phyloP scores from a whole-genome alignment of 1,140 invertebrate genomes.

The Drosophila kepulauana region DNA sequence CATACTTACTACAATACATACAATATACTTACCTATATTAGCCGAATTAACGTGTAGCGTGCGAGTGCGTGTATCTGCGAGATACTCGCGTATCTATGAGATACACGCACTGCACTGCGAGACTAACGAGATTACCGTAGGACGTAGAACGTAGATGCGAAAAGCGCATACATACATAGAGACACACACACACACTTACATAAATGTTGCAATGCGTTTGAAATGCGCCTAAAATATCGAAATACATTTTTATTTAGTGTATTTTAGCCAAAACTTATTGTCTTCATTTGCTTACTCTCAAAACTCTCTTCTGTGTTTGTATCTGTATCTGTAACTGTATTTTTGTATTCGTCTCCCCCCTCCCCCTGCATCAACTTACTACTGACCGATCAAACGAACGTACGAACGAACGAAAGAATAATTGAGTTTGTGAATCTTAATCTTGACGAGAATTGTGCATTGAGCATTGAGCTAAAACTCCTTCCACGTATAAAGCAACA shows the following conservation, averaged over 20 bases:
- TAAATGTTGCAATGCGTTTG: constrained; percentile 31
- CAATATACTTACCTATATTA: constrained; percentile 51
- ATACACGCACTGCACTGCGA: constrained; percentile 15
- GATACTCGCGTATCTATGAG: constrained; percentile 34
- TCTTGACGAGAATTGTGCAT: constrained; percentile 10
- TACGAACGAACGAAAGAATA: constrained; percentile 1
- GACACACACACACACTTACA: not conserved
- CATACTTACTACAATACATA: constrained; percentile 35
- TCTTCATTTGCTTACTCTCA: constrained; percentile 36
- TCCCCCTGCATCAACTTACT: constrained; percentile 2
- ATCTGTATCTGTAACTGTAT: not conserved
- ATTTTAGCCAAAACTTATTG: constrained; percentile 56
- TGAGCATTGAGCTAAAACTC: constrained; percentile 68
- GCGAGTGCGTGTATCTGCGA: constrained; percentile 28
- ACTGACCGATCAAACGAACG: constrained; percentile 4
- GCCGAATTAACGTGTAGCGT: constrained; percentile 58
- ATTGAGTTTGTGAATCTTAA: constrained; percentile 16
- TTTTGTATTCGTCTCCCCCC: constrained; percentile 1
- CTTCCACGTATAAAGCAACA: constrained; percentile 79
- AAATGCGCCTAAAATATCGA: constrained; percentile 31
- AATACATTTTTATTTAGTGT: constrained; percentile 18
- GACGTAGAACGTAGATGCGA: constrained; percentile 31
- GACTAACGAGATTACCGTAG: constrained; percentile 6
- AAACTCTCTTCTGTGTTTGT: not conserved
- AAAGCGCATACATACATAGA: not conserved